Percentiles rank a stretch among this genome's conserved stretches.
These are phyloP conservation scores for Lasioglossum pauxillum DNA, from an alignment of 2,888 invertebrate genomes.

Conservation along the genomic window DNA sequence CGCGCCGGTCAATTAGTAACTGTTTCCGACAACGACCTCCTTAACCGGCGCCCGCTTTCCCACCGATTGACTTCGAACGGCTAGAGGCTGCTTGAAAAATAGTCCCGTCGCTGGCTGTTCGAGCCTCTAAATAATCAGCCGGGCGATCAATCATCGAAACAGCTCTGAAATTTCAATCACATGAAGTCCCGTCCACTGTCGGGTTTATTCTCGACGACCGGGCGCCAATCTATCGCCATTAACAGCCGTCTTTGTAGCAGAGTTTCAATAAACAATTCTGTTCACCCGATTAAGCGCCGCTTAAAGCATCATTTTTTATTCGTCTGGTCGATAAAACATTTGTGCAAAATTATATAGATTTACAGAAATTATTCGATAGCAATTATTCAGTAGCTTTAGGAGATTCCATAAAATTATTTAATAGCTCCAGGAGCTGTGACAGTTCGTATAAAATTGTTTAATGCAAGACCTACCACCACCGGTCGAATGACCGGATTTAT, in stretches of 20 bases:
- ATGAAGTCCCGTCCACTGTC: constrained; percentile 12
- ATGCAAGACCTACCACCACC: too few species aligned
- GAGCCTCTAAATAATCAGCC: constrained; percentile 16
- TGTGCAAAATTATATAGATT: neutral
- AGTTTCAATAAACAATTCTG: constrained; percentile 37
- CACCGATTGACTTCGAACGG: neutral
- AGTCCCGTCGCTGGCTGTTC: neutral
- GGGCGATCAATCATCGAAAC: constrained; percentile 15
- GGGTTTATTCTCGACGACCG: constrained; percentile 6
- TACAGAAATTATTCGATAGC: neutral
- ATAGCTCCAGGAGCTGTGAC: neutral
- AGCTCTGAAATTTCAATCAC: constrained; percentile 22
- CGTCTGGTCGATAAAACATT: neutral
- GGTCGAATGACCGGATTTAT: too few species aligned
- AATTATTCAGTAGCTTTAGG: neutral
- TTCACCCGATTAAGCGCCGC: neutral
- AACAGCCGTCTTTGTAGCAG: constrained; percentile 1
- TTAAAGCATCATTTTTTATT: constrained; percentile 25
- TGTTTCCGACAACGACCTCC: neutral
- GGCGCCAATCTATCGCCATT: constrained; percentile 18
- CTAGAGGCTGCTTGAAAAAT: neutral
- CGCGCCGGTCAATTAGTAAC: constrained; percentile 15
- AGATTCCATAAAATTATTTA: neutral
- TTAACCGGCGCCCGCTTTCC: neutral
- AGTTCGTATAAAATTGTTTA: neutral